These are phyloP conservation scores for Monarcha castaneiventris DNA, from an alignment of 2,113 vertebrate species.

Conservation along the genomic window DNA sequence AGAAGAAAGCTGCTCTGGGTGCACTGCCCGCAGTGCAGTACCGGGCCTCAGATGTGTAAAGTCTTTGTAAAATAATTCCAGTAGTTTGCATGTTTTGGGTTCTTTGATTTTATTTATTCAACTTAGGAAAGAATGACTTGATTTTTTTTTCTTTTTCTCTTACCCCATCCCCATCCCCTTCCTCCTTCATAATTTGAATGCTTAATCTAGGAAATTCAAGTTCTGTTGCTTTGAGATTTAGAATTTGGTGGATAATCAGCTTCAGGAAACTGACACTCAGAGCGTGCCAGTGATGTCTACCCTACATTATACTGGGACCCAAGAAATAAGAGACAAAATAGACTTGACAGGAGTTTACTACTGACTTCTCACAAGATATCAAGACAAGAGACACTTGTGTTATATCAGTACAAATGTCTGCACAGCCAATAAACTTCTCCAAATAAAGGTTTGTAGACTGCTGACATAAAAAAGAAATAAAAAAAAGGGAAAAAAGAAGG, in stretches of 20 bases:
- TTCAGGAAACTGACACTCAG: neutral
- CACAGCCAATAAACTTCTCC: neutral
- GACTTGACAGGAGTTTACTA: neutral
- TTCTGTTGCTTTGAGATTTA: neutral
- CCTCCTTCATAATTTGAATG: neutral
- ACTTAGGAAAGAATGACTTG: neutral
- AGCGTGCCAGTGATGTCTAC: neutral
- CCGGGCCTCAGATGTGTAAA: neutral
- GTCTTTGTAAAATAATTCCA: neutral
- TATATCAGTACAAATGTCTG: neutral
- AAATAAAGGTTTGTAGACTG: slow-evolving; percentile 19
- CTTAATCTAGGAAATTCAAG: neutral
- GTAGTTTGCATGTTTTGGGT: neutral
- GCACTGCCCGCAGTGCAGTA: neutral
- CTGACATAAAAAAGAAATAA: neutral
- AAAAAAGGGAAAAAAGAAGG: neutral
- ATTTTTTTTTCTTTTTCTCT: neutral
- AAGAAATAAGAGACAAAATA: slow-evolving; percentile 30
- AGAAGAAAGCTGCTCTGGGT: neutral
- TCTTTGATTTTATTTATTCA: neutral
- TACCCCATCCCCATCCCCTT: accelerated
- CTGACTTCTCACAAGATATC: neutral
- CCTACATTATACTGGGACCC: neutral
- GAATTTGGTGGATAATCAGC: neutral
- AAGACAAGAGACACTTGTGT: neutral